Base-by-base conservation (phyloP, 1,140 invertebrate species). In the Cotesia glomerata region DNA sequence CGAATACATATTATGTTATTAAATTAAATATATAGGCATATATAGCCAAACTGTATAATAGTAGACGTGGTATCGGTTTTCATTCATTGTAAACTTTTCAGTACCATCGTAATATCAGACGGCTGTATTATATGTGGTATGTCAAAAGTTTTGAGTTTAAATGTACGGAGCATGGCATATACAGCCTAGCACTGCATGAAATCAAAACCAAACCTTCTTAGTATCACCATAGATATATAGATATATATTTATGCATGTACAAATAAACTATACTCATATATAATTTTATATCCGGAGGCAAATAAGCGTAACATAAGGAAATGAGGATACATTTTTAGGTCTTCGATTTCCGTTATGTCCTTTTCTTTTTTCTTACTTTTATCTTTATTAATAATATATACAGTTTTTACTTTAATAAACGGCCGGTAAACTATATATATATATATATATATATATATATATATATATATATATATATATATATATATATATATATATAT, bases 11-110 rank as follows among this genome's bases (percentile, higher is more conserved):
- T 26, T 13, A n/a, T n/a, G 49, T 26, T 26, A 26, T 26, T 26
- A 26, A 26, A 26, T 14, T 14, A 8, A 18, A 7, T n/a, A 58
- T n/a, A 58, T 58, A 58, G 18, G 13, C 18, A 61, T 61, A 61
- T 61, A 35, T 61, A 13, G 32, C 32, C 51, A 67, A 52, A 64
- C 14, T n/a, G 13, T 66, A 63, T 58, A 69, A 70, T 70, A 54
- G 72, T 61, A 74, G 72, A 74, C 45, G 51, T 70, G 68, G 70
- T 70, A 74, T 74, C 72, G 67, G 68, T 74, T 74, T 74, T 65
- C 72, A 74, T 70, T 74, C 72, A 70, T 70, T 32, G 68, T 56
- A 69, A 73, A 62, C 68, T 63, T 39, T 35, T 13, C 16, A 49
- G 18, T 18, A 59, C 71, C 39, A 45, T 45, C 39, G 3, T 45